Percentiles rank a stretch among this genome's conserved stretches.
Conservation (phyloP, 2,888 invertebrate genomes). For the Hipparchia semele region DNA sequence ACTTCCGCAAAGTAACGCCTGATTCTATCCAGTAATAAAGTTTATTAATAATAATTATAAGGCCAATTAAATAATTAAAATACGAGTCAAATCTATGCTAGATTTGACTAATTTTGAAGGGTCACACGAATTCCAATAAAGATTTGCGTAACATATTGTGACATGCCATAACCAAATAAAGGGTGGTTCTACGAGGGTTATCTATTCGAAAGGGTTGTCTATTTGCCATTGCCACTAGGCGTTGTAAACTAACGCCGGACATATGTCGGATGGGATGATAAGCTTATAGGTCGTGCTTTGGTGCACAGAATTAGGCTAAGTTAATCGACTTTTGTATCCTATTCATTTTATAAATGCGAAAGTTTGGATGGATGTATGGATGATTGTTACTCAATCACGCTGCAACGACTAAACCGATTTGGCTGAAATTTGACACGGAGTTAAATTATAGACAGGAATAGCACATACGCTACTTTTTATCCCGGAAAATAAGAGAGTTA, state of each 20-base stretch:
- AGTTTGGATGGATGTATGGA: too few relatives aligned
- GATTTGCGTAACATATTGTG: conserved; percentile 40
- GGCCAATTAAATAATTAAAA: background rate
- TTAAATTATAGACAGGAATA: too few relatives aligned
- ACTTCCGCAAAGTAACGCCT: too few relatives aligned
- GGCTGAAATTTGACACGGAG: too few relatives aligned
- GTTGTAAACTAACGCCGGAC: conserved; percentile 26
- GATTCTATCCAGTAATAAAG: too few relatives aligned
- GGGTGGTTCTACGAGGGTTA: conserved; percentile 46
- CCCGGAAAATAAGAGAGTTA: too few relatives aligned
- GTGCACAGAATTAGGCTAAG: conserved; percentile 18
- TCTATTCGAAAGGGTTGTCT: conserved; percentile 40
- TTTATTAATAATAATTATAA: too few relatives aligned
- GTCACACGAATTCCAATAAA: conserved; percentile 4
- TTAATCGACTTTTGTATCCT: conserved; percentile 9
- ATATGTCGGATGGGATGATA: conserved; percentile 35
- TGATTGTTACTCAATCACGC: too few relatives aligned
- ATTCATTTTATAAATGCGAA: too few relatives aligned
- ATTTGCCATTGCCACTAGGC: conserved; percentile 23
- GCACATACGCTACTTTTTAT: too few relatives aligned
- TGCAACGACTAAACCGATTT: too few relatives aligned
- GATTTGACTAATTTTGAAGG: background rate
- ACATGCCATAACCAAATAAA: conserved; percentile 44
- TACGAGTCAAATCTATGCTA: background rate
- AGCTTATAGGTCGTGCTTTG: conserved; percentile 28